Base-by-base conservation (phyloP, 2,113 vertebrate species). In the Gymnobelideus leadbeateri region DNA sequence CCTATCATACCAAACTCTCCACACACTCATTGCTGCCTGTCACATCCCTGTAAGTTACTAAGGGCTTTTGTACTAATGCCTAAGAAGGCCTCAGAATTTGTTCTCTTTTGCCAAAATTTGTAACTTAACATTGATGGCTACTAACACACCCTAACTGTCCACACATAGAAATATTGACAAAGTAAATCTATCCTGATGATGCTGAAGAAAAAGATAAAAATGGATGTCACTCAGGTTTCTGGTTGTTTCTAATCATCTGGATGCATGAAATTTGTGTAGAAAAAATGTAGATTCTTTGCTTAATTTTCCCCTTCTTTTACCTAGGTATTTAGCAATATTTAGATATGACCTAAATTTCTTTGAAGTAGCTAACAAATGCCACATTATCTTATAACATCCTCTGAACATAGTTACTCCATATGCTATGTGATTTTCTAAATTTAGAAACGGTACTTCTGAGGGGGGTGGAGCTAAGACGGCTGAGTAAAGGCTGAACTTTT, bases 351-450 rank as follows among this genome's bases (percentile, higher is more conserved):
- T 57, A 52, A 28, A 94, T 91, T 6, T 93, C 61, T 92, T 53
- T 91, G 53, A 51, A 84, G 92, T 92, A 95, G 89, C 8, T 77
- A 47, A 94, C 51, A 84, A 57, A 55, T 96, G 91, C 14, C 19
- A 95, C 94, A 92, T 57, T 92, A 54, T 93, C 16, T 25, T 21
- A 92, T 51, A 92, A 89, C 4, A 94, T 89, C 89, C 61, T 68
- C 92, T 91, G 51, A 94, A 96, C 91, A 31, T 89, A 92, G 55
- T 31, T 21, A 8, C 91, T 51, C 14, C 90, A 19, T 94, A 55
- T 31, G 92, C 25, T 54, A 61, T 77, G n/a, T 21, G 92, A 90
- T 24, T 89, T 94, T 96, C 90, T 89, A 96, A 90, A 94, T 97
- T 95, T 94, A 96, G 91, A 92, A 68, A 68, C 37, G 31, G 14